Percentiles rank a stretch among this genome's conserved stretches.
Evolutionary conservation across 1,140 invertebrate species (phyloP).

Genomic region (Coenobita brevimanus): DNA sequence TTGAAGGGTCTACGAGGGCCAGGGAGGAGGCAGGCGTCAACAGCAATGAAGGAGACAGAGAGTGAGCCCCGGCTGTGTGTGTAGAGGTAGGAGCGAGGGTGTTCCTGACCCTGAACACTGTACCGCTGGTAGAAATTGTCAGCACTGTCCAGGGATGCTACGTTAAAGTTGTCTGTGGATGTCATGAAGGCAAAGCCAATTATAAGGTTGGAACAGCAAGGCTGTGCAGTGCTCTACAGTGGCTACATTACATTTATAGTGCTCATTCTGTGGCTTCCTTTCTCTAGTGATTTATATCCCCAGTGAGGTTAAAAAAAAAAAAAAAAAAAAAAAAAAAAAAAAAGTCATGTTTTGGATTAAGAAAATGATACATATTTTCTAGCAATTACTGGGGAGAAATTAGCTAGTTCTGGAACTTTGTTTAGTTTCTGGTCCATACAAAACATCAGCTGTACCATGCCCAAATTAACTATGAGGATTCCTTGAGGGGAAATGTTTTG

Average conservation of each 20-base stretch:
- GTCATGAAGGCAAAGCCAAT: not conserved
- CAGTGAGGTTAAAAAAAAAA: not conserved
- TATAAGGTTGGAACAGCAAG: too few species aligned
- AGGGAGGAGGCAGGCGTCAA: constrained; percentile 91
- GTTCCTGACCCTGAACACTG: constrained; percentile 83
- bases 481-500: too few species aligned
- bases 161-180: constrained; percentile 88
- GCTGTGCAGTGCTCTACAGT: too few species aligned
- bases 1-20: constrained; percentile 92
- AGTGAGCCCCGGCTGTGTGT: constrained; percentile 76
- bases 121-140: constrained; percentile 86
- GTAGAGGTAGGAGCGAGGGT: constrained; percentile 86
- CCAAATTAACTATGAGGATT: too few species aligned
- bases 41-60: constrained; percentile 85
- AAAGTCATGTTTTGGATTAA: constrained; percentile 13
- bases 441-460: too few species aligned
- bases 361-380: too few species aligned
- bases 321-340: not conserved
- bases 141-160: constrained; percentile 55
- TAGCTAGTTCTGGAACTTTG: too few species aligned
- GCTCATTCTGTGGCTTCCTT: too few species aligned
- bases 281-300: not conserved
- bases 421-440: too few species aligned
- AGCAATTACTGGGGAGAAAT: too few species aligned
- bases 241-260: too few species aligned